phyloP scores from a whole-genome alignment of 2,888 invertebrate genomes.

The Metellina segmentata region DNA sequence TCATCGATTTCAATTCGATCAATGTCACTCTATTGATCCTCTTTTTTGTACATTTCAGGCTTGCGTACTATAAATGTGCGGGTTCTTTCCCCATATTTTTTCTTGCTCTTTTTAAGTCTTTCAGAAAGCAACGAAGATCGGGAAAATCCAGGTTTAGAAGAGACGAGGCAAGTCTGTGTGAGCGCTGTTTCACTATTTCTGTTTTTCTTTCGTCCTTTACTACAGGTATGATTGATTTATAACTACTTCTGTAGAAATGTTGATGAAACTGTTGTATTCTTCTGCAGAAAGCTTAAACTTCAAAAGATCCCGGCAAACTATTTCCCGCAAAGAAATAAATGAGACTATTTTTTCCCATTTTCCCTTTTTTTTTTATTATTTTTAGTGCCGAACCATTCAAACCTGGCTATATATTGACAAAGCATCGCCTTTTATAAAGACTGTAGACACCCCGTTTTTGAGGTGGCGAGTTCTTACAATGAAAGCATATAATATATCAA shows the following conservation, averaged over 20 bases:
- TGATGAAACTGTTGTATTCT: conserved; percentile 35
- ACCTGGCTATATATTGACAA: background rate
- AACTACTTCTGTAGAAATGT: conserved; percentile 45
- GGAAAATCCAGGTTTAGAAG: conserved; percentile 42
- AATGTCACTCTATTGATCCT: conserved; percentile 72
- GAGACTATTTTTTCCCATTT: background rate
- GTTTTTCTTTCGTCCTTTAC: background rate
- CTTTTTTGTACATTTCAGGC: conserved; percentile 56
- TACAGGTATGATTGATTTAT: conserved; percentile 55
- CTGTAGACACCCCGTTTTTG: background rate
- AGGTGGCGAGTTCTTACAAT: background rate
- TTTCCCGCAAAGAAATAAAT: conserved; percentile 33
- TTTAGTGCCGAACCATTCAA: background rate
- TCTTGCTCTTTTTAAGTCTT: conserved; percentile 42
- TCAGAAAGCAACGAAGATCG: conserved; percentile 54
- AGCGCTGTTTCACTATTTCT: background rate
- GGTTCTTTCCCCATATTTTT: conserved; percentile 22
- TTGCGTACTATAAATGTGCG: conserved; percentile 65
- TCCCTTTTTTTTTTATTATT: background rate
- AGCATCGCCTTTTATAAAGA: background rate
- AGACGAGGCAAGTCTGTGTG: conserved; percentile 6
- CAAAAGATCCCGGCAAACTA: conserved; percentile 11
- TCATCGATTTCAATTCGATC: conserved; percentile 73
- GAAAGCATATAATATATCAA: background rate
- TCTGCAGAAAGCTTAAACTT: conserved; percentile 4